A percentile compares a stretch with the other conserved stretches of the same genome.
These are phyloP conservation scores for Megalops cyprinoides DNA, from an alignment of 2,797 vertebrate species.

Conservation along the genomic window DNA sequence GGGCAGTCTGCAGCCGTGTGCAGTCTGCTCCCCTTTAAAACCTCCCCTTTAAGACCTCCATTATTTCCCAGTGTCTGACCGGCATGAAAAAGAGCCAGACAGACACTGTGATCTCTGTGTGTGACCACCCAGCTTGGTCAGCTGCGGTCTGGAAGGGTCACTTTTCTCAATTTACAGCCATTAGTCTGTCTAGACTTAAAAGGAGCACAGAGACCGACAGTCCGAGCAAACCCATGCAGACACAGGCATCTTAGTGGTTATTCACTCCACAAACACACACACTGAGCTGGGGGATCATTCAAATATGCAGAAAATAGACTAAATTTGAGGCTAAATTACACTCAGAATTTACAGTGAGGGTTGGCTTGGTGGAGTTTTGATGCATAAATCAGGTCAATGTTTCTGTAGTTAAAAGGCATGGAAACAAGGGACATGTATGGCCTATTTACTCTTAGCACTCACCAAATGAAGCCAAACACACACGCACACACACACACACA, in stretches of 20 bases:
- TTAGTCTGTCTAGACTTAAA: constrained; percentile 17
- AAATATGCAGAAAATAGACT: too few relatives aligned
- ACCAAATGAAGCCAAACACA: constrained; percentile 8
- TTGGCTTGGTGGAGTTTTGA: too few relatives aligned
- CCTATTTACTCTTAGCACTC: constrained; percentile 17
- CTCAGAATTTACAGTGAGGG: too few relatives aligned
- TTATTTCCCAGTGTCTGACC: background rate
- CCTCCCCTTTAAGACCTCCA: background rate
- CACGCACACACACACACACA: constrained; percentile 28
- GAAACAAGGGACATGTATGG: background rate
- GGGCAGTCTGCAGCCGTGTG: background rate
- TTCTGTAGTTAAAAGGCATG: too few relatives aligned
- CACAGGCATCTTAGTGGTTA: too few relatives aligned
- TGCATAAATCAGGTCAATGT: too few relatives aligned
- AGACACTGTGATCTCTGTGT: background rate
- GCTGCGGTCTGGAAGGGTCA: background rate
- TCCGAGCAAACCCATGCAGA: background rate
- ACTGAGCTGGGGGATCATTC: too few relatives aligned
- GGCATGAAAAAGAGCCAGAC: background rate
- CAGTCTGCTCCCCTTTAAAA: background rate
- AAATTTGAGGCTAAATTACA: too few relatives aligned
- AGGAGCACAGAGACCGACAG: background rate
- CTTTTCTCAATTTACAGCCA: background rate
- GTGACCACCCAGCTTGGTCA: too few relatives aligned
- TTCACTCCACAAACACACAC: too few relatives aligned